These are phyloP conservation scores for Drosophila lacteicornis DNA, from an alignment of 1,140 invertebrate species.

Conservation along the genomic window DNA sequence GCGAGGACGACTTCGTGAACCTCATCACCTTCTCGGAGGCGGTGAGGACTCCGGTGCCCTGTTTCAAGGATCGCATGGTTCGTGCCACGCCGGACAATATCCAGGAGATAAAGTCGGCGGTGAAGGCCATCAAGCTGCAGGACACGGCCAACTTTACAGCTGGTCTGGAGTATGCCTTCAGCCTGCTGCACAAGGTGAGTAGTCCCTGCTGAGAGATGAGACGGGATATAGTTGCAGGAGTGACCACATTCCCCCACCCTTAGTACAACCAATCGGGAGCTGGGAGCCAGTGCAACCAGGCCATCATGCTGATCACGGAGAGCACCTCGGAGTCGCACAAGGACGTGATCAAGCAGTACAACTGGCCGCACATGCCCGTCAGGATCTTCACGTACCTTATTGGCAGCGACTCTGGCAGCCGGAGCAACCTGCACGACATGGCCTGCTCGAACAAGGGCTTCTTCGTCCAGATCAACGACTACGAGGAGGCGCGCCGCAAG, in stretches of 20 bases:
- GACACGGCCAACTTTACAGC: constrained; percentile 96
- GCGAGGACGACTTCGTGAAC: constrained; percentile 98
- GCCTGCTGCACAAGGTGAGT: constrained; percentile 93
- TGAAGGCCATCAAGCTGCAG: constrained; percentile 89
- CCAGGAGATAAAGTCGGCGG: constrained; percentile 91
- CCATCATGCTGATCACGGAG: constrained; percentile 98
- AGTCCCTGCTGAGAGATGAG: too few species aligned
- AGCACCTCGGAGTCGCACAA: constrained; percentile 90
- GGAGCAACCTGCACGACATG: constrained; percentile 94
- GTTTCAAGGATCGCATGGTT: constrained; percentile 95
- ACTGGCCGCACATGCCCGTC: constrained; percentile 95
- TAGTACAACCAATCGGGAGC: constrained; percentile 92
- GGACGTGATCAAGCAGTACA: constrained; percentile 91
- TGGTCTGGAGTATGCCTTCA: constrained; percentile 95
- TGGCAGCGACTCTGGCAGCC: constrained; percentile 95
- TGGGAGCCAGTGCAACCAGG: constrained; percentile 98
- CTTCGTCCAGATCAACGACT: constrained; percentile 93
- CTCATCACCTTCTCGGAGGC: constrained; percentile 93
- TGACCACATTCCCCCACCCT: constrained; percentile 29
- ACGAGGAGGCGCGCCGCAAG: constrained; percentile 93
- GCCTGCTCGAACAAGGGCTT: constrained; percentile 98
- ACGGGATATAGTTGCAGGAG: too few species aligned
- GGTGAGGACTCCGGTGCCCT: constrained; percentile 91
- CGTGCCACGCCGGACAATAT: constrained; percentile 95
- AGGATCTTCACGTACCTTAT: constrained; percentile 98